Evolutionary conservation across 2,888 invertebrate species (phyloP).

Genomic region (Brassicogethes aeneus): DNA sequence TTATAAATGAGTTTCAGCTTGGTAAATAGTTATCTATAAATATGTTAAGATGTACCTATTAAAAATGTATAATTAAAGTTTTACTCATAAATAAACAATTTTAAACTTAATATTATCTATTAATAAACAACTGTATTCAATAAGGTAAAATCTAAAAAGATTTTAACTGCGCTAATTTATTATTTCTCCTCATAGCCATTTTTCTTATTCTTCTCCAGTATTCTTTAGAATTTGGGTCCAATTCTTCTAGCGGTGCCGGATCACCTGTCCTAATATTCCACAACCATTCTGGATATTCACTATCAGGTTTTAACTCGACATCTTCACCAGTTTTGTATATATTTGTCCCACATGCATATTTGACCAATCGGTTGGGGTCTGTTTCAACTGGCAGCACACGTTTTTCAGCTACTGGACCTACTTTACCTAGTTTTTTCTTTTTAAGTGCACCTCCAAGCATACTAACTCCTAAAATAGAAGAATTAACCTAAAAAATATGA

Average conservation of each 20-base stretch:
- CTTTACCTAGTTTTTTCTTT: slow-evolving; percentile 53
- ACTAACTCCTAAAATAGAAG: slow-evolving; percentile 30
- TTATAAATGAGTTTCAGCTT: too few relatives aligned
- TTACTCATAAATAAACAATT: too few relatives aligned
- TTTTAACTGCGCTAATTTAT: slow-evolving; percentile 50
- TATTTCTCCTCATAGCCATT: slow-evolving; percentile 54
- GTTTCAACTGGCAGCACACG: slow-evolving; percentile 74
- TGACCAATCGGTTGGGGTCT: slow-evolving; percentile 67
- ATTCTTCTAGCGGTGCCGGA: slow-evolving; percentile 56
- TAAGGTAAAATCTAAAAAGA: slow-evolving; percentile 48
- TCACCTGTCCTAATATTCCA: slow-evolving; percentile 65
- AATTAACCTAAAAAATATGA: slow-evolving; percentile 1
- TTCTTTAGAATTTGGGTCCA: slow-evolving; percentile 68
- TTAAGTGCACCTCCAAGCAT: slow-evolving; percentile 42
- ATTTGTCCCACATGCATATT: slow-evolving; percentile 79
- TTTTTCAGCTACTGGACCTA: slow-evolving; percentile 57
- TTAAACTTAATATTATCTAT: neutral
- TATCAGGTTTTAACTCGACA: slow-evolving; percentile 62
- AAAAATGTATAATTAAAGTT: too few relatives aligned
- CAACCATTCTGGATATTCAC: slow-evolving; percentile 89
- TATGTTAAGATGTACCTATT: too few relatives aligned
- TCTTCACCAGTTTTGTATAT: slow-evolving; percentile 73
- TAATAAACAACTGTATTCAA: neutral
- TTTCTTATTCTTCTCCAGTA: slow-evolving; percentile 75
- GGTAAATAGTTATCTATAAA: too few relatives aligned